phyloP scores from a whole-genome alignment of 2,113 vertebrate genomes.

The Ibidorhyncha struthersii region DNA sequence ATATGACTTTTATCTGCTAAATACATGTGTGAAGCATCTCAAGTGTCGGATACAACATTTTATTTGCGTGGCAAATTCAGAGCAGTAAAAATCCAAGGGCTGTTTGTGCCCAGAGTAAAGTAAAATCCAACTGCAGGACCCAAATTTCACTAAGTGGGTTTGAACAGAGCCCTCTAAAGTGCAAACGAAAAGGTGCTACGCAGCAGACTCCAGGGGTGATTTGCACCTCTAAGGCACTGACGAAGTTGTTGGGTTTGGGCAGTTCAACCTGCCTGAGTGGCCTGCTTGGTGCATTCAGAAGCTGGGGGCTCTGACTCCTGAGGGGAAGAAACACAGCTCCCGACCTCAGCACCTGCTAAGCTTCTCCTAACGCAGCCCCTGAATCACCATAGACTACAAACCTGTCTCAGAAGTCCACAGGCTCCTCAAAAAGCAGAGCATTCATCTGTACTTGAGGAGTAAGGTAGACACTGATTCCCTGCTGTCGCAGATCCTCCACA shows the following conservation, averaged over 20 bases:
- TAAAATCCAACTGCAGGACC: background rate
- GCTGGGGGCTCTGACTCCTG: background rate
- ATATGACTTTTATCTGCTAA: background rate
- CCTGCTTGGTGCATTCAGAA: rapidly evolving
- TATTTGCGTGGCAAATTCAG: background rate
- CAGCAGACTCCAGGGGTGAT: background rate
- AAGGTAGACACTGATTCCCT: background rate
- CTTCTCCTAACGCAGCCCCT: background rate
- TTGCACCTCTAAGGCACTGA: background rate
- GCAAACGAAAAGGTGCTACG: background rate
- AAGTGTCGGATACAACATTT: background rate
- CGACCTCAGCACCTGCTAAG: background rate
- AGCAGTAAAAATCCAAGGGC: background rate
- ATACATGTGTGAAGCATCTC: background rate
- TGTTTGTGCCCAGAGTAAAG: background rate
- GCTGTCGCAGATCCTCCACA: too few species aligned
- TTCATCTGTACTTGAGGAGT: background rate
- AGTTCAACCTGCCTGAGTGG: background rate
- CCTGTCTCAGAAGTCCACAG: background rate
- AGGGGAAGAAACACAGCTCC: background rate
- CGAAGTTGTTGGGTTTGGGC: background rate
- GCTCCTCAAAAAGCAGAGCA: background rate
- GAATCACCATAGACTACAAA: background rate
- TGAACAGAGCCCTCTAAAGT: background rate
- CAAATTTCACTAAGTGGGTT: background rate